Percentiles rank a stretch among this genome's conserved stretches.
Evolutionary conservation across 2,113 vertebrate species (phyloP).

Genomic region (Corvus cornix): DNA sequence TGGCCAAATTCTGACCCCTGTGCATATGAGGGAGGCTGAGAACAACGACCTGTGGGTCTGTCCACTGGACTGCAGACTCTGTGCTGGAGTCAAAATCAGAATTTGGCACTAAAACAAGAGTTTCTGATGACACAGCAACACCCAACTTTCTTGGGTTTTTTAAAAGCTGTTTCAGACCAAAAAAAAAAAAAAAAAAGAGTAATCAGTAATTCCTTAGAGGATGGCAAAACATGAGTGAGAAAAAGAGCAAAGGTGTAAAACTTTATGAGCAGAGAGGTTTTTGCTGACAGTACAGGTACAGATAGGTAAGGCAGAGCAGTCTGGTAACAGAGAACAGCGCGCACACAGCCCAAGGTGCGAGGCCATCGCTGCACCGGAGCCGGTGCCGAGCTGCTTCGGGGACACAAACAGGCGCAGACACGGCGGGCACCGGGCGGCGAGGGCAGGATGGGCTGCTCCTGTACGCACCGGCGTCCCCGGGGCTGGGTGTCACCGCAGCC

Average conservation of each 20-base stretch:
- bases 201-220: neutral
- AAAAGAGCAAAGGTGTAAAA: neutral
- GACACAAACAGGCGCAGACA: neutral
- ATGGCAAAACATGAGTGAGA: neutral
- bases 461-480: fast-evolving
- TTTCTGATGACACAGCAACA: neutral
- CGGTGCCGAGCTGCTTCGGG: neutral
- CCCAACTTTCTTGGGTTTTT: neutral
- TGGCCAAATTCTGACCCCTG: fast-evolving
- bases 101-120: neutral
- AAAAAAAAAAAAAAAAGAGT: too few relatives aligned
- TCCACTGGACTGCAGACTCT: neutral
- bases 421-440: neutral
- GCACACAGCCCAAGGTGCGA: neutral
- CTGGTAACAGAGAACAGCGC: neutral
- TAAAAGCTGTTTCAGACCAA: neutral
- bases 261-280: neutral
- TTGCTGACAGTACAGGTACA: neutral
- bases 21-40: fast-evolving
- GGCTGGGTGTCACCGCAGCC: neutral
- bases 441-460: neutral
- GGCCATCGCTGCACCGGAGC: neutral
- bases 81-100: neutral
- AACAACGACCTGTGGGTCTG: fast-evolving
- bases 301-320: neutral